Percentiles rank a stretch among this genome's conserved stretches.
These are phyloP conservation scores for Sylvietta virens DNA, from an alignment of 2,113 vertebrate species.

Conservation along the genomic window DNA sequence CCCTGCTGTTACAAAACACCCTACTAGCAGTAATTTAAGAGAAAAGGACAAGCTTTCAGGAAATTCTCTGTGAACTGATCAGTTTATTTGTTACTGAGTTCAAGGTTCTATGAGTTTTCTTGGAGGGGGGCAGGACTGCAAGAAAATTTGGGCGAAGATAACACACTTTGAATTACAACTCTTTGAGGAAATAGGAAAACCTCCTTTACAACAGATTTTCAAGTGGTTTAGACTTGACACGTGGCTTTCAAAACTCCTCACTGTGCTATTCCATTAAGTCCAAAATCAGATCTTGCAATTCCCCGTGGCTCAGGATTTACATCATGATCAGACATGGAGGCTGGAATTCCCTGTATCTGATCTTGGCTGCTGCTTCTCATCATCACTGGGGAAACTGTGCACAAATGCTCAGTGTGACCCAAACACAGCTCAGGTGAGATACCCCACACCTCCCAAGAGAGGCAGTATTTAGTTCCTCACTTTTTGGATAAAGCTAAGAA, in stretches of 20 bases:
- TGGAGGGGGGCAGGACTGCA: background rate
- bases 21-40: background rate
- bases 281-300: background rate
- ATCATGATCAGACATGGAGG: background rate
- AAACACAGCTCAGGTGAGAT: background rate
- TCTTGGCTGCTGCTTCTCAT: background rate
- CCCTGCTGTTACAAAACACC: slow-evolving; percentile 2
- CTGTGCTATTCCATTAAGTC: background rate
- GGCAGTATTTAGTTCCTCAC: background rate
- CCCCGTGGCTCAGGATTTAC: background rate
- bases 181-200: background rate
- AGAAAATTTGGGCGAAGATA: background rate
- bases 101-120: background rate
- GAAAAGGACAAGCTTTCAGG: background rate
- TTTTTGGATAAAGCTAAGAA: background rate
- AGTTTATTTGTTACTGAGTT: background rate
- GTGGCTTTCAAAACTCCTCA: background rate
- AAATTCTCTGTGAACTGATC: background rate
- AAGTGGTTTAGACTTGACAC: background rate
- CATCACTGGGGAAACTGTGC: background rate
- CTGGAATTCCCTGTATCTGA: background rate
- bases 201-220: background rate
- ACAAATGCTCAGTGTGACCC: background rate
- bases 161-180: background rate
- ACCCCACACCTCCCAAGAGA: background rate